phyloP scores from a whole-genome alignment of 53 echinoderm and acorn worm species.

The Echinarachnius parma region DNA sequence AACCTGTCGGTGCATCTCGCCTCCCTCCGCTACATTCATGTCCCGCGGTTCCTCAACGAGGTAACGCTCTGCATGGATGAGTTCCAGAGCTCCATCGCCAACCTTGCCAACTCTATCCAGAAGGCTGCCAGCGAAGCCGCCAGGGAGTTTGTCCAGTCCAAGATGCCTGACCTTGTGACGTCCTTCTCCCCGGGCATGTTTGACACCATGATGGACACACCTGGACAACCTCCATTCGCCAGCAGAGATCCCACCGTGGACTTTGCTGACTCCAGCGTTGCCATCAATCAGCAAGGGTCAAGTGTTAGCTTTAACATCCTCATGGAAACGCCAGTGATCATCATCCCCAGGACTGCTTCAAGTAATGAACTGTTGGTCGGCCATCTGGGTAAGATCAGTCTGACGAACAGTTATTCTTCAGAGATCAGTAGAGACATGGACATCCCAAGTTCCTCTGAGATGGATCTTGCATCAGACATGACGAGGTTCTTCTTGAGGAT shows the following conservation, averaged over 20 bases:
- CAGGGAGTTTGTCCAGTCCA: slow-evolving; percentile 78
- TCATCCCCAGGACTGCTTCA: slow-evolving; percentile 70
- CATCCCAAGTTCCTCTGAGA: neutral
- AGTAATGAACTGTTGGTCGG: slow-evolving; percentile 91
- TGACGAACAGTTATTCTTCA: slow-evolving; percentile 29
- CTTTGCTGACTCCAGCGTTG: neutral
- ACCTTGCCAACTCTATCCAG: slow-evolving; percentile 83
- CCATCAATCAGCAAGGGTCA: neutral
- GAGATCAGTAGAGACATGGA: slow-evolving; percentile 38
- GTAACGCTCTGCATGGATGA: slow-evolving; percentile 78
- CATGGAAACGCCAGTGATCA: slow-evolving; percentile 92
- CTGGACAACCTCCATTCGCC: neutral
- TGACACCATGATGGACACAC: slow-evolving; percentile 60
- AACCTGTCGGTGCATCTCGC: slow-evolving; percentile 68
- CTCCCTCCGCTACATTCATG: slow-evolving; percentile 89
- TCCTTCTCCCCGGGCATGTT: slow-evolving; percentile 63
- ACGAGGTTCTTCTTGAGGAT: slow-evolving; percentile 71
- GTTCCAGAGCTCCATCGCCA: slow-evolving; percentile 80
- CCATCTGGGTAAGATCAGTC: slow-evolving; percentile 85
- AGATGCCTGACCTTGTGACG: slow-evolving; percentile 48
- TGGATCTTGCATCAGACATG: neutral
- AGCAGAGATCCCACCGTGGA: slow-evolving; percentile 3
- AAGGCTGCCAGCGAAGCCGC: slow-evolving; percentile 90
- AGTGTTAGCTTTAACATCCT: slow-evolving; percentile 68
- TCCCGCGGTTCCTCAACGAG: slow-evolving; percentile 81